Evolutionary conservation across 2,888 invertebrate species (phyloP).

Genomic region (Acanthosepion esculentum): DNA sequence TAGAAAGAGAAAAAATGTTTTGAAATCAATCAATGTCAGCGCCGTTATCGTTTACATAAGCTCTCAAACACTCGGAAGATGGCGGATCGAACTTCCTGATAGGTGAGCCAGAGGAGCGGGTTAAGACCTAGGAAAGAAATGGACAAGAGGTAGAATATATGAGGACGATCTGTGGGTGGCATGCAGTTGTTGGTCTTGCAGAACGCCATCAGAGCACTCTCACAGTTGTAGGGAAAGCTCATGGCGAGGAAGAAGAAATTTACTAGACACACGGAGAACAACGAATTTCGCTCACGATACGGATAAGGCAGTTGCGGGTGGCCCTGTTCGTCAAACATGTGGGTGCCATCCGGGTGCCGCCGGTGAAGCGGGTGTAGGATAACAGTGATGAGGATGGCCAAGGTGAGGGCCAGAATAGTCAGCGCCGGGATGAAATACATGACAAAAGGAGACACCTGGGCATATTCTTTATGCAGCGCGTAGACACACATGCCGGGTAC

Average conservation of each 20-base stretch:
- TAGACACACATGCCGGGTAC: slow-evolving; percentile 44
- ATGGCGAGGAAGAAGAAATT: slow-evolving; percentile 47
- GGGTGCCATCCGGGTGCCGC: slow-evolving; percentile 8
- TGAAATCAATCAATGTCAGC: neutral
- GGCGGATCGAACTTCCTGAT: slow-evolving; percentile 45
- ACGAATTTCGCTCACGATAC: slow-evolving; percentile 34
- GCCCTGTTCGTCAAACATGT: slow-evolving; percentile 43
- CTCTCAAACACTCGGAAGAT: slow-evolving; percentile 39
- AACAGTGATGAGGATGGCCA: slow-evolving; percentile 46
- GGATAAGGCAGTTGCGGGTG: slow-evolving; percentile 46
- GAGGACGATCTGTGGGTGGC: slow-evolving; percentile 43
- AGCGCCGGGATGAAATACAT: slow-evolving; percentile 46
- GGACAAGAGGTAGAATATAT: slow-evolving; percentile 38
- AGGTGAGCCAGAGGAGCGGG: slow-evolving; percentile 44
- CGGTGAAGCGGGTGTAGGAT: slow-evolving; percentile 37
- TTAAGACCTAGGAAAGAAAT: slow-evolving; percentile 45
- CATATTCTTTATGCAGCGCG: slow-evolving; percentile 43
- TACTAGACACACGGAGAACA: slow-evolving; percentile 44
- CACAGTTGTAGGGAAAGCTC: slow-evolving; percentile 45
- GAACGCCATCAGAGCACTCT: slow-evolving; percentile 38
- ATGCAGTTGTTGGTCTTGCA: slow-evolving; percentile 45
- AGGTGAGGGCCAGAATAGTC: slow-evolving; percentile 24
- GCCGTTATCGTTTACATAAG: slow-evolving; percentile 14
- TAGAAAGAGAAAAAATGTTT: neutral
- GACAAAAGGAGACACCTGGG: slow-evolving; percentile 44